These are phyloP conservation scores for Tubiluchus corallicola DNA, from an alignment of 2,888 invertebrate species.

Conservation along the genomic window DNA sequence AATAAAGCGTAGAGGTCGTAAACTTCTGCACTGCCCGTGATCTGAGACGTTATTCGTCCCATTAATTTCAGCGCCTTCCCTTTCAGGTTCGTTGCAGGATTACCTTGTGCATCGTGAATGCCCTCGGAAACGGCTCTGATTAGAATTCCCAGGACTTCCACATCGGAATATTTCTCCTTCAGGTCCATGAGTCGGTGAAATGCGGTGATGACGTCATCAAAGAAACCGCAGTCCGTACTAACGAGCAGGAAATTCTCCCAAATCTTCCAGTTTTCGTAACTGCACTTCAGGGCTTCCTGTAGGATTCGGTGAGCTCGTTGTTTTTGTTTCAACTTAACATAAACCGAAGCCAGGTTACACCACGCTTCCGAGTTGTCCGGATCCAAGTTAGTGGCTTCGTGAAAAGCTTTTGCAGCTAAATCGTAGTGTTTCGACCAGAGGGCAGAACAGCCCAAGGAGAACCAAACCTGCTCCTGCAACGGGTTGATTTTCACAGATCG, in stretches of 20 bases:
- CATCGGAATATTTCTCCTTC: constrained; percentile 52
- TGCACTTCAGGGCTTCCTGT: constrained; percentile 72
- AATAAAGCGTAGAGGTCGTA: constrained; percentile 62
- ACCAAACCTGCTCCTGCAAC: constrained; percentile 48
- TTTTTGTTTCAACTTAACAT: constrained; percentile 69
- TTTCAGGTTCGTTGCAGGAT: constrained; percentile 35
- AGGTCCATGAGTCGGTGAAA: constrained; percentile 69
- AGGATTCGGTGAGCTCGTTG: constrained; percentile 44
- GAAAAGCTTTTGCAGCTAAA: constrained; percentile 19
- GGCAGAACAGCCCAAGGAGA: constrained; percentile 66
- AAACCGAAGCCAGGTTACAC: constrained; percentile 91
- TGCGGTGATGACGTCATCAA: constrained; percentile 60
- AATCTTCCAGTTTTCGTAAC: constrained; percentile 71
- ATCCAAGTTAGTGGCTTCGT: constrained; percentile 1
- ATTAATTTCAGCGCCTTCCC: constrained; percentile 46
- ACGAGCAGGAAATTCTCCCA: constrained; percentile 82
- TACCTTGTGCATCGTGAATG: constrained; percentile 38
- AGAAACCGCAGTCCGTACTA: constrained; percentile 56
- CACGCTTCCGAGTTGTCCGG: constrained; percentile 72
- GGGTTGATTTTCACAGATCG: constrained; percentile 66
- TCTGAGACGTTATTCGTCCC: constrained; percentile 48
- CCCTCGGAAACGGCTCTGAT: constrained; percentile 47
- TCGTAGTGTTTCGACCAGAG: constrained; percentile 31
- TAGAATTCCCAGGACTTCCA: constrained; percentile 50
- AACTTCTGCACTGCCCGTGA: constrained; percentile 44